A percentile compares a stretch with the other conserved stretches of the same genome.
Conservation (phyloP, 2,888 invertebrate genomes). For the Clepsis dumicolana region DNA sequence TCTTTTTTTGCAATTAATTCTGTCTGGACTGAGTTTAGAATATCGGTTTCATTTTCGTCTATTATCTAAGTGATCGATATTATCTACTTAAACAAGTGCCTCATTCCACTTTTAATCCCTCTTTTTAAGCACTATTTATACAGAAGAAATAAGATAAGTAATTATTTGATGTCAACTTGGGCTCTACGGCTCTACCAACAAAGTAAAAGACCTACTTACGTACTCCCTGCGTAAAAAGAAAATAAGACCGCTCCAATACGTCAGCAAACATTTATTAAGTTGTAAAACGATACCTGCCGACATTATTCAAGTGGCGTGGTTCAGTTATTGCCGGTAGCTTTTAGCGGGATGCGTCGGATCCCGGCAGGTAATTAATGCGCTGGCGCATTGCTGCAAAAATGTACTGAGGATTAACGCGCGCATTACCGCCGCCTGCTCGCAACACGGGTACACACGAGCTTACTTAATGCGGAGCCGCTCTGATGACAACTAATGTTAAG, state of each 20-base stretch:
- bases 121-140: no score
- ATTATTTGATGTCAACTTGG: no score
- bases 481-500: slow-evolving; percentile 6
- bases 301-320: slow-evolving; percentile 49
- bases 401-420: slow-evolving; percentile 47
- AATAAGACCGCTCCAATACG: neutral
- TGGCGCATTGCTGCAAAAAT: slow-evolving; percentile 56
- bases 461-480: neutral
- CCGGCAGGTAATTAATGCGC: slow-evolving; percentile 54
- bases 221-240: neutral
- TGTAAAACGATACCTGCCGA: slow-evolving; percentile 31
- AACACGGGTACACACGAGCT: slow-evolving; percentile 4
- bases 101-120: no score
- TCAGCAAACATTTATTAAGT: slow-evolving; percentile 10
- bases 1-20: slow-evolving; percentile 50
- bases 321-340: slow-evolving; percentile 55
- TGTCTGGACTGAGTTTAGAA: neutral
- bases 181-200: neutral
- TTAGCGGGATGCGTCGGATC: slow-evolving; percentile 47
- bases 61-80: neutral
- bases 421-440: slow-evolving; percentile 39
- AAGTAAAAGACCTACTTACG: neutral
- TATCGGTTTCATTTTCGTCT: neutral
- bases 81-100: neutral
- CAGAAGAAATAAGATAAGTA: no score